Evolutionary conservation across 2,113 vertebrate species (phyloP).

Genomic region (Lepus timidus): DNA sequence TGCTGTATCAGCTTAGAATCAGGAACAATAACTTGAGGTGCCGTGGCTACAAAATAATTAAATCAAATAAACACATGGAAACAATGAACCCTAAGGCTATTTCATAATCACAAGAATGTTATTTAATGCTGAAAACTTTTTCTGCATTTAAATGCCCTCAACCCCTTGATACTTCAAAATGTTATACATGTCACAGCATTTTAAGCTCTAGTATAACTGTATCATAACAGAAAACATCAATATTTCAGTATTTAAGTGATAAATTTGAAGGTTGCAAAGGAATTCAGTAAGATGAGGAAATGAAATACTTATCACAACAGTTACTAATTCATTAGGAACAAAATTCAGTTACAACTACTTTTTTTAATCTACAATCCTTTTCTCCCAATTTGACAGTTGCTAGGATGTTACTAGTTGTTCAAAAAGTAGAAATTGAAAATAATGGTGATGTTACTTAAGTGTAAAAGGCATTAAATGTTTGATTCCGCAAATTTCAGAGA

Average conservation of each 20-base stretch:
- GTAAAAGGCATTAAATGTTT: slow-evolving; percentile 49
- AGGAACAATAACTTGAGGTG: slow-evolving; percentile 98
- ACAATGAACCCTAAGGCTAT: not conserved
- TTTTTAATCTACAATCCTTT: not conserved
- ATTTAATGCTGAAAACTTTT: not conserved
- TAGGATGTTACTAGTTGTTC: slow-evolving; percentile 17
- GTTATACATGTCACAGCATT: not conserved
- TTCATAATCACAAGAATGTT: slow-evolving; percentile 9
- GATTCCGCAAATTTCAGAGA: slow-evolving; percentile 77
- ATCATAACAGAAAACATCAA: slow-evolving; percentile 15
- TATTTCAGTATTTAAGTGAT: not conserved
- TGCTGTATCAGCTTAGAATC: slow-evolving; percentile 97
- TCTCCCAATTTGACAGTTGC: not conserved
- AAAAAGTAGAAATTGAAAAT: slow-evolving; percentile 57
- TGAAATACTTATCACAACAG: not conserved
- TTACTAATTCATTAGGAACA: slow-evolving; percentile 29
- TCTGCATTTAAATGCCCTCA: not conserved
- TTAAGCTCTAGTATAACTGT: not conserved
- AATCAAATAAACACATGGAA: slow-evolving; percentile 18
- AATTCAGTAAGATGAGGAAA: not conserved
- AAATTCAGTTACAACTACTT: not conserved
- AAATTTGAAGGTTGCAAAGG: not conserved
- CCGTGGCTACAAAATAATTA: slow-evolving; percentile 88
- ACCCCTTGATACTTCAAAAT: not conserved
- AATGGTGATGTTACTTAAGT: not conserved